Percentiles rank a stretch among this genome's conserved stretches.
phyloP scores from a whole-genome alignment of 2,113 vertebrate genomes.

The Toxostoma redivivum region DNA sequence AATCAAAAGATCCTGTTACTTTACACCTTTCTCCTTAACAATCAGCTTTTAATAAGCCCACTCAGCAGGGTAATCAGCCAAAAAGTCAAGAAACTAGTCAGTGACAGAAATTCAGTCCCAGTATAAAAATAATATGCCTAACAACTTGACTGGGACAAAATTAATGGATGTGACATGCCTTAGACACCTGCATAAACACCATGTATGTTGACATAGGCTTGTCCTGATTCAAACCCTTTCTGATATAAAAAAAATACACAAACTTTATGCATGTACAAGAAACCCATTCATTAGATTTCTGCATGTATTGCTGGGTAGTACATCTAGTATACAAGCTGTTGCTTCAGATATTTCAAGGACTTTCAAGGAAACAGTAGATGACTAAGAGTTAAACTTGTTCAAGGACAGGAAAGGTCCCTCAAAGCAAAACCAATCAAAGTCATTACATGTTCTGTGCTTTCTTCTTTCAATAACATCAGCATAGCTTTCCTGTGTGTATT shows the following conservation, averaged over 20 bases:
- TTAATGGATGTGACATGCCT: background rate
- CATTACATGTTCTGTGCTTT: background rate
- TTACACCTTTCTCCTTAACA: background rate
- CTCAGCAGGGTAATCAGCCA: background rate
- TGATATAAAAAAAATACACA: background rate
- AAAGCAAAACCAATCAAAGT: background rate
- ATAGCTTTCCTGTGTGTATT: background rate
- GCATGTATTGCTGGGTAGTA: background rate
- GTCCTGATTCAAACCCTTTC: background rate
- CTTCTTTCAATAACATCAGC: background rate
- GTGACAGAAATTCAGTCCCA: background rate
- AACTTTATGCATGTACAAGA: background rate
- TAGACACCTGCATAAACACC: background rate
- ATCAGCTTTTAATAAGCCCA: background rate
- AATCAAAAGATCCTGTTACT: background rate
- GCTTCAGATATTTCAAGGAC: background rate
- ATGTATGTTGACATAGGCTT: background rate
- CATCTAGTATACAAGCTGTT: background rate
- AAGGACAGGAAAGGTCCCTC: background rate
- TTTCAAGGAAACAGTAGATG: background rate
- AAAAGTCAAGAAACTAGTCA: background rate
- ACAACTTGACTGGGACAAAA: background rate
- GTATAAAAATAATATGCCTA: background rate
- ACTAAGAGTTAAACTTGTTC: background rate
- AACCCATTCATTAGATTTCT: background rate